Evolutionary conservation across 2,888 invertebrate genomes (phyloP), one percentile per base, ranked within the genome.

Genomic region (Ceraclea dissimilis): DNA sequence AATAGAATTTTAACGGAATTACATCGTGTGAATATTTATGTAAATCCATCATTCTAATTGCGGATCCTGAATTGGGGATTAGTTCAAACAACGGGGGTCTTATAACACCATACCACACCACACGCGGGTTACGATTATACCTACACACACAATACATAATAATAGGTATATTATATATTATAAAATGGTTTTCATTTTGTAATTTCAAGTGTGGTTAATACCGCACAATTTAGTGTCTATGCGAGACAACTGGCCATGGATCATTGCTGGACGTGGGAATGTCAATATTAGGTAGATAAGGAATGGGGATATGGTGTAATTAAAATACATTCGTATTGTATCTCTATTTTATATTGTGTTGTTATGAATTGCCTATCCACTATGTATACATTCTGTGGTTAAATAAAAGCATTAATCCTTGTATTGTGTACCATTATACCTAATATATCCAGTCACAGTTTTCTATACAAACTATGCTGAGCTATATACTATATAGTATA

Each of bases 31-130:
- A 26, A 26, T 26, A 26, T 26, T 26, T 46, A 46, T 46, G 46
- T 20, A 46, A 46, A 46, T 46, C 18, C 46, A 13, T 46, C 19
- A 46, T 20, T 46, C 20, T 46, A 46, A 46, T 46, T 46, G 46
- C 46, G 46, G 46, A 19, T 11, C 8, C 20, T n/a, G 46, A 46
- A 46, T 46, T 13, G 20, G 46, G 46, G 46, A 46, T 46, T 46
- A 46, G 19, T 6, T 18, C 46, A 19, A 46, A 46, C 20, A 19
- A 46, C 19, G 20, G 20, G 4, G 46, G 46, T 39, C n/a, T 39
- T 16, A 16, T 16, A 16, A 13, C 39, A n/a, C 13, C 16, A 39
- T n/a, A n/a, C n/a, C 16, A 39, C 39, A 5, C 4, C 13, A 13
- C 39, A 16, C 39, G 39, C 39, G 39, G n/a, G 5, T 26, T 10